Conservation (phyloP, 1,140 invertebrate species). For the Muscidifurax raptorellus region DNA sequence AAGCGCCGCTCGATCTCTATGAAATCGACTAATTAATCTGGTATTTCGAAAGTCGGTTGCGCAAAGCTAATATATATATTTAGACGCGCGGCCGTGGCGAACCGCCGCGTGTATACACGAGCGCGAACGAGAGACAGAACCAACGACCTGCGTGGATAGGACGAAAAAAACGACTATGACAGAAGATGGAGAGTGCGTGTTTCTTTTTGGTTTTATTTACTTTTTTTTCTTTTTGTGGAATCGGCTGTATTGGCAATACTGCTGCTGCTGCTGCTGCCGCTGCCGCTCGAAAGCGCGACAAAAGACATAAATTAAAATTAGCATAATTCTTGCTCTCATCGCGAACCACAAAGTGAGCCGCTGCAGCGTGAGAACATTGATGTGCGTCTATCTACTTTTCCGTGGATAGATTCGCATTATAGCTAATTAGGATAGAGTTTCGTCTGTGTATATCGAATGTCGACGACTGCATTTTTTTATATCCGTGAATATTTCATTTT, state of each 20-base stretch:
- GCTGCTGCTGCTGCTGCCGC: not conserved
- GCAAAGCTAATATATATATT: not conserved
- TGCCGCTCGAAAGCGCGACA: constrained; percentile 52
- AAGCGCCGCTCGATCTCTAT: constrained; percentile 53
- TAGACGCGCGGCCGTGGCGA: not conserved
- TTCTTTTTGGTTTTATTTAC: not conserved
- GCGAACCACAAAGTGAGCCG: constrained; percentile 64
- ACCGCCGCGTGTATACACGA: not conserved
- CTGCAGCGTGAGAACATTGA: constrained; percentile 65
- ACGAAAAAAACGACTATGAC: not conserved
- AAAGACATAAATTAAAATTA: constrained; percentile 69
- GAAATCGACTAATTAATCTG: constrained; percentile 67
- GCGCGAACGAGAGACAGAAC: not conserved
- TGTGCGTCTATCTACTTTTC: constrained; percentile 2
- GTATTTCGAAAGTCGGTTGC: constrained; percentile 59
- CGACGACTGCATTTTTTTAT: too few species aligned
- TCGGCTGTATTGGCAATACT: not conserved
- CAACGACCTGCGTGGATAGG: not conserved
- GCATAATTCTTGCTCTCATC: constrained; percentile 61
- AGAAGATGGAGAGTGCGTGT: not conserved
- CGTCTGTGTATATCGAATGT: not conserved
- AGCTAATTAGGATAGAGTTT: constrained; percentile 42
- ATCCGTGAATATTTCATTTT: too few species aligned
- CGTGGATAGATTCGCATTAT: constrained; percentile 2
- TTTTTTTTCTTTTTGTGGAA: not conserved